Base-by-base conservation (phyloP, 1,140 invertebrate species). In the Drosophila biarmipes region DNA sequence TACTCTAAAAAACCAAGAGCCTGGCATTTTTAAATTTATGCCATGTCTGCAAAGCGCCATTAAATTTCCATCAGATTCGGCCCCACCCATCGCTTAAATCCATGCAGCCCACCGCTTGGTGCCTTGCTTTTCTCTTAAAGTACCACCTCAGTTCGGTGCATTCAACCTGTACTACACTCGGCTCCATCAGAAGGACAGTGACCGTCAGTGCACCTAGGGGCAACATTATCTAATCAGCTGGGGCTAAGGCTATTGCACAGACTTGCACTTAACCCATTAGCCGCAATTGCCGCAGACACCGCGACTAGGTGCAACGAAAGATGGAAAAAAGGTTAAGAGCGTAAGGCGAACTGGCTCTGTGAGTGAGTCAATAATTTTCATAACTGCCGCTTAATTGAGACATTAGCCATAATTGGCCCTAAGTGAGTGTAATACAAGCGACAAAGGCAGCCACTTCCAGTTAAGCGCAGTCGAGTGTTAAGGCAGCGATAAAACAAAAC, bases 351-450 rank as follows among this genome's bases (percentile, higher is more conserved):
- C 57, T 6, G 29, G 24, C 49, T 56, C 31, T 27, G 62, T 46
- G 54, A 48, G 79, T 38, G 53, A 89, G 82, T 79, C 82, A 87
- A 87, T 87, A 89, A 87, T 87, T 87, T 87, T 87, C 79, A 87
- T 87, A 87, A 87, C 82, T 89, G 82, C 79, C 75, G 63, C 75
- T 63, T 87, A 87, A 87, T 87, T 87, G 82, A 87, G 82, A 89
- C 84, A 87, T 87, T 87, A 87, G 68, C 75, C 53, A 66, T 87
- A 87, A 87, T 87, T 87, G 82, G 79, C 59, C 75, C 61, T 87
- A 84, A 87, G 82, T 87, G 78, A 73, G 78, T 80, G 78, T 61
- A 80, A 71, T 80, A 66, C 78, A 42, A 85, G 77, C 67, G 56
- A 78, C 77, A 68, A 77, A 64, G 80, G 59, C 77, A 43, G 45